Percentiles rank a stretch among this genome's conserved stretches.
These are phyloP conservation scores for Polymixis flavicincta DNA, from an alignment of 2,888 invertebrate species.

Conservation along the genomic window DNA sequence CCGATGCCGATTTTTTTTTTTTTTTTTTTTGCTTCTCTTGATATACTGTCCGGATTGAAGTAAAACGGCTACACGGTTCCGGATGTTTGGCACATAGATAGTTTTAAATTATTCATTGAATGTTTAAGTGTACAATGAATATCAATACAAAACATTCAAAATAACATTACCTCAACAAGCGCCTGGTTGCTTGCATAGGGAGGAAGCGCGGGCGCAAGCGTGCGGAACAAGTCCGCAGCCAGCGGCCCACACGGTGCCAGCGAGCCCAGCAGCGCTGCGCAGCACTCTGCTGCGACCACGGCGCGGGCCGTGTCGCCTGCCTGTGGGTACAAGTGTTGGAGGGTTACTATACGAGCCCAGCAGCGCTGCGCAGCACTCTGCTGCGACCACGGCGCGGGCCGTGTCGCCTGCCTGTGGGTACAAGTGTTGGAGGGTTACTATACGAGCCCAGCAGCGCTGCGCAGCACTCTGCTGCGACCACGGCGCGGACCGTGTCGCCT, in stretches of 20 bases:
- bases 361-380: constrained; percentile 75
- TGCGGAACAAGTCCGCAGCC: constrained; percentile 75
- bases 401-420: constrained; percentile 2
- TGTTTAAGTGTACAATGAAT: not conserved
- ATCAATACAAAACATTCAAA: not conserved
- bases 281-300: constrained; percentile 67
- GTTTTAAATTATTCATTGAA: too few relatives aligned
- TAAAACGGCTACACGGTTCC: too few relatives aligned
- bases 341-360: not conserved
- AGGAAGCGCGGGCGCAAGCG: constrained; percentile 78
- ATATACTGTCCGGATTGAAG: too few relatives aligned
- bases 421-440: not conserved
- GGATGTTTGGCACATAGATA: too few relatives aligned
- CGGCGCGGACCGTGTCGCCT: not conserved
- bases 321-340: not conserved
- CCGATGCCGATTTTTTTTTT: too few relatives aligned
- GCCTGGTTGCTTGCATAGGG: constrained; percentile 73
- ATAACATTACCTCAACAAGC: constrained; percentile 75
- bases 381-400: not conserved
- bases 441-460: constrained; percentile 63
- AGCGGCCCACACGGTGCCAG: constrained; percentile 73
- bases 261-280: constrained; percentile 77
- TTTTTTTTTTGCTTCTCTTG: too few relatives aligned
- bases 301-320: not conserved
- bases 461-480: constrained; percentile 69